Conservation (phyloP, 2,888 invertebrate species). For the Digitonthophagus gazella region DNA sequence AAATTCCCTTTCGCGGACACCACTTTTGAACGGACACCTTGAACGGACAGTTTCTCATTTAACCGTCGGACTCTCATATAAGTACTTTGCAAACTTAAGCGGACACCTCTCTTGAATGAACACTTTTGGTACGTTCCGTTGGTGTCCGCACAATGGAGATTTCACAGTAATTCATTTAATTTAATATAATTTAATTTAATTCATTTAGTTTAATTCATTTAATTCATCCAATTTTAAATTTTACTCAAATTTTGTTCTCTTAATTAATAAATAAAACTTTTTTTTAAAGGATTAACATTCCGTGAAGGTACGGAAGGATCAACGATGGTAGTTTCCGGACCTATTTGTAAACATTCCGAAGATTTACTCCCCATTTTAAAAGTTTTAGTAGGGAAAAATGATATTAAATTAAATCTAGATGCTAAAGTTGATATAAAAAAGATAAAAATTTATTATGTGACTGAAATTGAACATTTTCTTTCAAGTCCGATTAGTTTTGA, state of each 20-base stretch:
- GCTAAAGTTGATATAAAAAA: conserved; percentile 62
- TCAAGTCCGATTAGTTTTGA: conserved; percentile 62
- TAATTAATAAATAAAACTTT: neutral
- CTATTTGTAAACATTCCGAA: conserved; percentile 71
- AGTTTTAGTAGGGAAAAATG: conserved; percentile 59
- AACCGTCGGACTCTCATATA: no score
- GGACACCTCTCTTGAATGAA: no score
- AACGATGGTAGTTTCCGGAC: conserved; percentile 82
- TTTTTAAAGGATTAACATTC: conserved; percentile 31
- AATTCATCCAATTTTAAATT: no score
- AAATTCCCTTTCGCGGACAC: no score
- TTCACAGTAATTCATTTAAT: no score
- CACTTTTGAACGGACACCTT: no score
- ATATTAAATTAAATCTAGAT: conserved; percentile 60
- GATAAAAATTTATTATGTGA: conserved; percentile 74
- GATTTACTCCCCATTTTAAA: conserved; percentile 80
- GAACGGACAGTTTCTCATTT: no score
- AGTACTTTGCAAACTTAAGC: no score
- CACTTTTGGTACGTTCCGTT: no score
- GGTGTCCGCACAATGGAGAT: no score
- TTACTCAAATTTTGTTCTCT: neutral
- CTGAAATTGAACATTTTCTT: conserved; percentile 69
- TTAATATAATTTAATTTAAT: neutral
- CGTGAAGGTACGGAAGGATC: conserved; percentile 40
- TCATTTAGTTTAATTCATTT: neutral